Conservation (phyloP, 30 jellyfish, hydroid and myxozoan species). For the Nemopilema nomurai region DNA sequence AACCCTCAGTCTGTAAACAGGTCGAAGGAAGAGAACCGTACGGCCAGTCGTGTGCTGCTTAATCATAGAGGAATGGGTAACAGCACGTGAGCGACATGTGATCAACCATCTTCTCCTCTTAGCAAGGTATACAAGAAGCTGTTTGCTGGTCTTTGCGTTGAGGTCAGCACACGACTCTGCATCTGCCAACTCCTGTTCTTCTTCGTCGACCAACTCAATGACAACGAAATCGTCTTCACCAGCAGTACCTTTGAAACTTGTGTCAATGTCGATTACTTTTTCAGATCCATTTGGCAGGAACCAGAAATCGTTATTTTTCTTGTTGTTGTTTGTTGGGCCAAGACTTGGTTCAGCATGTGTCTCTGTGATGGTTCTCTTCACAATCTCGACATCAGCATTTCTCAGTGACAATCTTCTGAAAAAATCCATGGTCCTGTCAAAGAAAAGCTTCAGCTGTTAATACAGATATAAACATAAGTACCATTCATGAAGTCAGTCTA, state of each 20-base stretch:
- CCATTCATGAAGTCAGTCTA: too few species aligned
- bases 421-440: conserved; percentile 35
- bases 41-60: conserved; percentile 3
- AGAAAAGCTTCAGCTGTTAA: too few species aligned
- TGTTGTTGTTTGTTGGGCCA: conserved; percentile 14
- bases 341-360: conserved; percentile 10
- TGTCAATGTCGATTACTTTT: neutral
- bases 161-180: conserved; percentile 25
- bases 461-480: too few species aligned
- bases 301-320: neutral
- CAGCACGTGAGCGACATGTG: conserved; percentile 36
- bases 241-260: neutral
- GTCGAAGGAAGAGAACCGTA: conserved; percentile 24
- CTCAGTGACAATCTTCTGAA: conserved; percentile 25
- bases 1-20: conserved; percentile 29
- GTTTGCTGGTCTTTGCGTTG: conserved; percentile 33
- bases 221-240: conserved; percentile 46
- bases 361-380: conserved; percentile 39
- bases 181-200: neutral
- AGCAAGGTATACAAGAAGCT: conserved; percentile 35
- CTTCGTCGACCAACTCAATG: conserved; percentile 43
- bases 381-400: conserved; percentile 36
- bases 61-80: conserved; percentile 14
- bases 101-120: conserved; percentile 31
- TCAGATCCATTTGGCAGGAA: neutral